Conservation (phyloP, 2,888 invertebrate genomes). For the Rugalucina vietnamica region DNA sequence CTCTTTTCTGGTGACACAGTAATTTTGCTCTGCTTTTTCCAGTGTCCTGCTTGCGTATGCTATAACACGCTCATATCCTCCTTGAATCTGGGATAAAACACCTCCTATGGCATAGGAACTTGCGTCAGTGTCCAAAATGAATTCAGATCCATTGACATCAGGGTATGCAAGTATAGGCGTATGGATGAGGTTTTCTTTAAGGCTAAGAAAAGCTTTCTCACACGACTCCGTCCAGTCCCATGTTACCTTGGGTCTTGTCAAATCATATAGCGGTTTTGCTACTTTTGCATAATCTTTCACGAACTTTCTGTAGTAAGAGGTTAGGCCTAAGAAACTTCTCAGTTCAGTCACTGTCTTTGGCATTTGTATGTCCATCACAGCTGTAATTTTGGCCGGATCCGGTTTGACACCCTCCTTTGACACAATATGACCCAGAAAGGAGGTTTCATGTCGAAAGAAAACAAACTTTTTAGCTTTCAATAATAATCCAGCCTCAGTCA, state of each 20-base stretch:
- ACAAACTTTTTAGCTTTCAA: slow-evolving; percentile 55
- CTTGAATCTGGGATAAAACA: slow-evolving; percentile 55
- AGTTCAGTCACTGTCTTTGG: slow-evolving; percentile 38
- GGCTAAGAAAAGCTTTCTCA: slow-evolving; percentile 27
- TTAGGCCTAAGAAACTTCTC: slow-evolving; percentile 41
- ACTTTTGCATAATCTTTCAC: slow-evolving; percentile 22
- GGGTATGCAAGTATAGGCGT: slow-evolving; percentile 51
- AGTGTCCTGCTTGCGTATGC: slow-evolving; percentile 48
- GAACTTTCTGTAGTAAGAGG: slow-evolving; percentile 47
- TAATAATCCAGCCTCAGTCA: slow-evolving; percentile 42
- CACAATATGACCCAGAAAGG: slow-evolving; percentile 51
- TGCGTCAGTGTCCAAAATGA: slow-evolving; percentile 65
- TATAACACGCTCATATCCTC: slow-evolving; percentile 60
- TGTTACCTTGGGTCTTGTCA: slow-evolving; percentile 31
- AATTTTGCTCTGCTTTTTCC: slow-evolving; percentile 37
- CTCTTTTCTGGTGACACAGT: slow-evolving; percentile 56
- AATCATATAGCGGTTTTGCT: slow-evolving; percentile 33
- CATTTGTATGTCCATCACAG: slow-evolving; percentile 16
- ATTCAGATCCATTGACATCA: slow-evolving; percentile 36
- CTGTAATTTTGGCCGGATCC: slow-evolving; percentile 39
- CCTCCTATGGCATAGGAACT: slow-evolving; percentile 59
- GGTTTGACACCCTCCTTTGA: slow-evolving; percentile 43
- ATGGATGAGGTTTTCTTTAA: slow-evolving; percentile 22
- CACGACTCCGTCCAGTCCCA: slow-evolving; percentile 45
- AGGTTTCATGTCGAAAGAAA: slow-evolving; percentile 34